Evolutionary conservation across 2,797 vertebrate species (phyloP).

Genomic region (Hephaestus fuliginosus): DNA sequence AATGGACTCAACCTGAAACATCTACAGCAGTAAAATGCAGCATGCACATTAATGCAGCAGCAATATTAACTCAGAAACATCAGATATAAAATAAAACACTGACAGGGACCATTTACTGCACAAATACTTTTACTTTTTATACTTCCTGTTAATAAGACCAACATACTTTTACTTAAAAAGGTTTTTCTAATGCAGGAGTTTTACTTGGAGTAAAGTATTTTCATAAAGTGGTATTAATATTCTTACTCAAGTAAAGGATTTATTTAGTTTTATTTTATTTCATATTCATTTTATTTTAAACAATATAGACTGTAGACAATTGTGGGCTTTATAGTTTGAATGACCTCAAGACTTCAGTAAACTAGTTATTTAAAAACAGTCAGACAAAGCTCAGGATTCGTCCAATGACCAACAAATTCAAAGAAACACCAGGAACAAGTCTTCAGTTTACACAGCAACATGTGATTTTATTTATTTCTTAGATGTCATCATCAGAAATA

Average conservation of each 20-base stretch:
- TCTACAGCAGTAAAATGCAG: not conserved
- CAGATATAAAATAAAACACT: not conserved
- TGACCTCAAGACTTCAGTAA: not conserved
- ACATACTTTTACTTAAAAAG: not conserved
- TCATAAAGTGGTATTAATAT: not conserved
- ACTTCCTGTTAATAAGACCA: too few relatives aligned
- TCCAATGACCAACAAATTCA: too few relatives aligned
- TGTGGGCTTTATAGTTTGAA: not conserved
- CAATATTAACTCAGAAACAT: not conserved
- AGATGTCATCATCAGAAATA: slow-evolving; percentile 57
- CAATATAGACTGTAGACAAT: not conserved
- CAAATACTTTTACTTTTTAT: not conserved
- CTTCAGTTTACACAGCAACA: slow-evolving; percentile 70
- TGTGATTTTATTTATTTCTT: slow-evolving; percentile 71
- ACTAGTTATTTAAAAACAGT: not conserved
- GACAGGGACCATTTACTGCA: not conserved
- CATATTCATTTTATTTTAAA: not conserved
- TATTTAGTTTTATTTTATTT: not conserved
- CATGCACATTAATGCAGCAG: not conserved
- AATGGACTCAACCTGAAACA: not conserved
- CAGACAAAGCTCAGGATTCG: not conserved
- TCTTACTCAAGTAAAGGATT: not conserved
- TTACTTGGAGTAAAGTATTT: not conserved
- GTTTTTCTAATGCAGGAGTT: not conserved
- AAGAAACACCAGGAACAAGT: slow-evolving; percentile 15